A percentile compares a stretch with the other conserved stretches of the same genome.
Evolutionary conservation across 2,888 invertebrate species (phyloP).

Genomic region (Lasioglossum oenotherae): DNA sequence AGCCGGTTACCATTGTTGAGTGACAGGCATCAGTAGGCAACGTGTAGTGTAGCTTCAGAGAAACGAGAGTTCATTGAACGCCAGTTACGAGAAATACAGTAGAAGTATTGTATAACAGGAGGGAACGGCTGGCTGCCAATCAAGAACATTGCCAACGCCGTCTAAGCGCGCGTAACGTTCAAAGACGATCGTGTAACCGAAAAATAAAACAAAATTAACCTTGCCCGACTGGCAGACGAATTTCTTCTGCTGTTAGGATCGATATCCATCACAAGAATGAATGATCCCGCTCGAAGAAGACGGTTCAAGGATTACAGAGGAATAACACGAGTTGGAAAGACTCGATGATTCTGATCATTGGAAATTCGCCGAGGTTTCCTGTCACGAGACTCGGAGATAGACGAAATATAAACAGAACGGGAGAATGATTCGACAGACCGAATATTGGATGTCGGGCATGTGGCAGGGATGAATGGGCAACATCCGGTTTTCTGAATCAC

Average conservation of each 20-base stretch:
- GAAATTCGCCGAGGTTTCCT: background rate
- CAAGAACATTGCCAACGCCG: background rate
- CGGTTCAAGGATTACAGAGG: background rate
- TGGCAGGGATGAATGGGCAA: conserved; percentile 64
- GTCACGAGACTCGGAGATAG: conserved; percentile 7
- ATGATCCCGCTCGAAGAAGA: background rate
- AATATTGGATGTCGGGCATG: conserved; percentile 56
- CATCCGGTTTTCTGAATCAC: conserved; percentile 76
- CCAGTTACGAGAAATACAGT: conserved; percentile 41
- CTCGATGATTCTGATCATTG: background rate
- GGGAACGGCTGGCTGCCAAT: conserved; percentile 10
- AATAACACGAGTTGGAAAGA: background rate
- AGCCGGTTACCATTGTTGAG: conserved; percentile 48
- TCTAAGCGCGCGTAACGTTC: background rate
- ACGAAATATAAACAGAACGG: conserved; percentile 37
- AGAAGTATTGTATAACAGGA: conserved; percentile 29
- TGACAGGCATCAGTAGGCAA: conserved; percentile 37
- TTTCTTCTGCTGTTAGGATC: background rate
- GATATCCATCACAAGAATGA: background rate
- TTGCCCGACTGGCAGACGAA: background rate
- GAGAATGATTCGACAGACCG: conserved; percentile 42
- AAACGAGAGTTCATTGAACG: conserved; percentile 57
- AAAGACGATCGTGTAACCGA: background rate
- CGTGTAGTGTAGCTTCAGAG: conserved; percentile 36
- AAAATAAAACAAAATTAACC: background rate